Evolutionary conservation across 2,888 invertebrate species (phyloP), one percentile per base, ranked within the genome.

Genomic region (Dioctria linearis): DNA sequence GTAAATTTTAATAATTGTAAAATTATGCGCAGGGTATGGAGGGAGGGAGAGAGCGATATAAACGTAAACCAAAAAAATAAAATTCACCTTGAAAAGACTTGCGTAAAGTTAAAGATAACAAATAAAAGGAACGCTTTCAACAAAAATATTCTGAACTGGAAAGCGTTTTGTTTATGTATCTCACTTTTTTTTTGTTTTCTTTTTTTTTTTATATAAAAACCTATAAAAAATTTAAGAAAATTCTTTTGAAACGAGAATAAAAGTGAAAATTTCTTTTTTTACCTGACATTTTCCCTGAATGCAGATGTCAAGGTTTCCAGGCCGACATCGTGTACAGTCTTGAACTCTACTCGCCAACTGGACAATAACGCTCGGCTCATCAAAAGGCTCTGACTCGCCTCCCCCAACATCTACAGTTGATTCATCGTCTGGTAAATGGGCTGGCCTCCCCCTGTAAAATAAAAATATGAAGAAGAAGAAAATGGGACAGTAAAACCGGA

Each of bases 281-380:
- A 98, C 98, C 95, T 96, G 94, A 88, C 98, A 98, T 86, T 94
- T 92, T 78, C 98, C 98, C 86, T 95, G 94, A 85, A 98, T 96
- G 90, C 98, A 98, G 93, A 98, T 96, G 87, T 98, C 97, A 82
- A 95, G 90, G 84, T 95, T 94, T 59, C n/a, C n/a, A n/a, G n/a
- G n/a, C 75, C 95, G 91, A 88, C 98, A 98, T 80, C 95, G 91
- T 5, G 98, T 98, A 1, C 98, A 98, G 86, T 98, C 98, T 81
- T 95, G 93, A 37, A 98, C 97, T 87, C 95, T 93, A 61, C 95
- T 93, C 6, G 95, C 94, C 66, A 98, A 91, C 84, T 94, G 94
- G 3, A 94, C 93, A 67, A 95, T 94, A 84, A 96, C 93, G 84
- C 93, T 93, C 3, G 93, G 90, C 84, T 92, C 91, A 73, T 93